These are phyloP conservation scores for Motacilla tschutschensis DNA, from an alignment of 2,113 vertebrate genomes.

Conservation along the genomic window DNA sequence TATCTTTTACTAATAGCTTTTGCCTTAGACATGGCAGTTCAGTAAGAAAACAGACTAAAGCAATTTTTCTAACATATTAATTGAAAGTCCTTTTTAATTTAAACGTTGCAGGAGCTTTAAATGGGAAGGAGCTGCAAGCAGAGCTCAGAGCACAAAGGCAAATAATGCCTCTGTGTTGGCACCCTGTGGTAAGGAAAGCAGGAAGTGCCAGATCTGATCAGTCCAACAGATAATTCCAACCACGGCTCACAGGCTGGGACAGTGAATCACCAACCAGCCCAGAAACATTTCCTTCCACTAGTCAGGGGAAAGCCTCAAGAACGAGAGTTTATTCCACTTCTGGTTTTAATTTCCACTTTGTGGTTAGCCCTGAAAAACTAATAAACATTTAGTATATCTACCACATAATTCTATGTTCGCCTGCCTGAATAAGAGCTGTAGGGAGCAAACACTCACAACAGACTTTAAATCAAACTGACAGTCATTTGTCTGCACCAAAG, in stretches of 20 bases:
- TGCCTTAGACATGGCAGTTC: background rate
- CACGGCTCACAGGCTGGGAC: background rate
- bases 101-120: background rate
- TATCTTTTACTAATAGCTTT: background rate
- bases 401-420: background rate
- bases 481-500: background rate
- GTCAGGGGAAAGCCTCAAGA: background rate
- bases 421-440: background rate
- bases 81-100: background rate
- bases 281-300: constrained; percentile 11
- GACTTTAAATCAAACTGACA: background rate
- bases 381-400: background rate
- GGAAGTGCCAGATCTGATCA: background rate
- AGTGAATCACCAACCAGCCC: background rate
- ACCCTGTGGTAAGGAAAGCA: background rate
- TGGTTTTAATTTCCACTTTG: constrained; percentile 36
- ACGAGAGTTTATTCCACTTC: background rate
- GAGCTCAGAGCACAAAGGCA: background rate
- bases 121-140: background rate
- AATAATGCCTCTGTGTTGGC: background rate
- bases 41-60: background rate
- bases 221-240: background rate
- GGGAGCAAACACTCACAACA: background rate
- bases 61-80: background rate
- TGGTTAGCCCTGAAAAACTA: constrained; percentile 33